Evolutionary conservation across 2,888 invertebrate genomes (phyloP).

Genomic region (Hedya salicella): DNA sequence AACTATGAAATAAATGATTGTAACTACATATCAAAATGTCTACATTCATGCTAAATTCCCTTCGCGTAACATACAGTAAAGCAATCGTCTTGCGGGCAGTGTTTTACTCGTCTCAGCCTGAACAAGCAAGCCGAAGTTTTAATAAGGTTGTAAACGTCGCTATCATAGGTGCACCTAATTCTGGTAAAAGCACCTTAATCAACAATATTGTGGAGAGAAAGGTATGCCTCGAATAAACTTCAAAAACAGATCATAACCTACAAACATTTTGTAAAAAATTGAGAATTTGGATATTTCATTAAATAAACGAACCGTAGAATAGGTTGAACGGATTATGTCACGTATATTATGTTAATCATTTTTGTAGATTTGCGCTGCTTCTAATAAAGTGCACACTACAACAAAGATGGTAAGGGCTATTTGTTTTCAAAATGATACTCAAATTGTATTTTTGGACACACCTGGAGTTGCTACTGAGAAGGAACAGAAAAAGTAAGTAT

Average conservation of each 20-base stretch:
- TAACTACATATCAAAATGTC: slow-evolving; percentile 48
- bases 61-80: slow-evolving; percentile 52
- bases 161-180: slow-evolving; percentile 96
- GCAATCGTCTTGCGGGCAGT: slow-evolving; percentile 51
- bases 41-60: slow-evolving; percentile 47
- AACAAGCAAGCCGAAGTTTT: slow-evolving; percentile 54
- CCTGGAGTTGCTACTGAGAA: slow-evolving; percentile 92
- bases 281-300: no score
- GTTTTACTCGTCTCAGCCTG: slow-evolving; percentile 70
- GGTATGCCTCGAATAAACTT: slow-evolving; percentile 78
- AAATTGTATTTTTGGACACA: slow-evolving; percentile 96
- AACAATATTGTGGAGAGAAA: slow-evolving; percentile 93
- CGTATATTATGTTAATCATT: slow-evolving; percentile 32
- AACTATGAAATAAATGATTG: slow-evolving; percentile 10
- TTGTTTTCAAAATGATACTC: slow-evolving; percentile 90
- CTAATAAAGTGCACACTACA: slow-evolving; percentile 96
- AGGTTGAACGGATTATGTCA: no score
- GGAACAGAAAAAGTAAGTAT: slow-evolving; percentile 88
- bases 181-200: slow-evolving; percentile 97
- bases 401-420: slow-evolving; percentile 89
- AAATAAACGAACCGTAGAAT: no score
- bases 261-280: background rate
- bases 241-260: slow-evolving; percentile 3
- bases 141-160: slow-evolving; percentile 89
- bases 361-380: slow-evolving; percentile 93